phyloP scores from a whole-genome alignment of 64 coral and sea anemone species.

The Exaiptasia diaphana region DNA sequence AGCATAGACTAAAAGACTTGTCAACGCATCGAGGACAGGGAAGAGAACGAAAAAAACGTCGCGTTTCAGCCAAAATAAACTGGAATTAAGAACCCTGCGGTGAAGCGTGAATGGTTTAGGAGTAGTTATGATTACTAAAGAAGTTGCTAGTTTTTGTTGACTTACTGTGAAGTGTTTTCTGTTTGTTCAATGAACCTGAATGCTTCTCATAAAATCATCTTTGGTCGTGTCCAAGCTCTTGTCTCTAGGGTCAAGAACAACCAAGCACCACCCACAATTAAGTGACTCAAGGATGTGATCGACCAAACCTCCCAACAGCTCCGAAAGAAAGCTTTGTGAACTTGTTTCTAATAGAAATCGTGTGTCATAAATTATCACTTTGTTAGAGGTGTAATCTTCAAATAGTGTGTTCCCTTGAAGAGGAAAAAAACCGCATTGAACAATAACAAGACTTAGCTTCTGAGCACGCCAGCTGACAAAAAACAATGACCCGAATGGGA shows the following conservation, averaged over 20 bases:
- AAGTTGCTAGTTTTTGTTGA: not conserved
- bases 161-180: conserved; percentile 12
- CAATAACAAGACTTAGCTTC: conserved; percentile 80
- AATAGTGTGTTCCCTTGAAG: conserved; percentile 70
- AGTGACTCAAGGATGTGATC: no score
- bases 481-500: conserved; percentile 61
- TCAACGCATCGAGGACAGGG: not conserved
- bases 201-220: not conserved
- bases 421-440: conserved; percentile 85
- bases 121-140: not conserved
- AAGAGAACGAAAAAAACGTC: not conserved
- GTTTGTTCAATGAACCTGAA: not conserved
- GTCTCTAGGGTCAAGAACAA: not conserved
- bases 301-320: not conserved
- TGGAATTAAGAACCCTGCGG: not conserved
- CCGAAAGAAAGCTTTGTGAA: not conserved
- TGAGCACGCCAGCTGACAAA: conserved; percentile 69
- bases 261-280: no score
- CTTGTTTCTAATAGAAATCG: conserved; percentile 2
- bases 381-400: conserved; percentile 61
- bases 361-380: conserved; percentile 64
- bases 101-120: not conserved
- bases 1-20: not conserved
- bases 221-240: not conserved
- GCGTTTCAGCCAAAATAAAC: not conserved